These are phyloP conservation scores for Erebia ligea DNA, from an alignment of 2,888 invertebrate species.

Conservation along the genomic window DNA sequence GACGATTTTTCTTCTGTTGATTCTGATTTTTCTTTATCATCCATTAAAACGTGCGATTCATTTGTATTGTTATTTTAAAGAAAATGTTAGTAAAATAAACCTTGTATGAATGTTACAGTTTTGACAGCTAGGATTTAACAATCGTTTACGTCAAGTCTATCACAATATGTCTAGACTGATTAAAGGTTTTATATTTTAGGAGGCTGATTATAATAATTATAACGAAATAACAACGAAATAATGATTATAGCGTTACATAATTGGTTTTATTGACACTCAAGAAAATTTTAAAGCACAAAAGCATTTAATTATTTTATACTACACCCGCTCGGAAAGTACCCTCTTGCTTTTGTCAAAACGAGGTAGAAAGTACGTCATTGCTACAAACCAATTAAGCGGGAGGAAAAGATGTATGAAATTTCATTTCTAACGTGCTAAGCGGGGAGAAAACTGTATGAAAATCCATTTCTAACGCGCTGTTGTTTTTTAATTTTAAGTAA, in stretches of 20 bases:
- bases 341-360: too few relatives aligned
- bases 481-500: too few relatives aligned
- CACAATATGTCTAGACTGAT: background rate
- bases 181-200: background rate
- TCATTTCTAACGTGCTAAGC: too few relatives aligned
- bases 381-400: too few relatives aligned
- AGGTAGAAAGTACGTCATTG: too few relatives aligned
- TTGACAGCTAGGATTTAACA: slow-evolving; percentile 44
- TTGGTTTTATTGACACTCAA: background rate
- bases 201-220: too few relatives aligned
- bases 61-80: slow-evolving; percentile 56
- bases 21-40: slow-evolving; percentile 56
- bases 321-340: too few relatives aligned
- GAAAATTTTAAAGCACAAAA: slow-evolving; percentile 23
- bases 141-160: slow-evolving; percentile 7
- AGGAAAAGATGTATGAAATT: too few relatives aligned
- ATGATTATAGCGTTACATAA: background rate
- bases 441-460: too few relatives aligned
- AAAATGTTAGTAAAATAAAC: slow-evolving; percentile 46
- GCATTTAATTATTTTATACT: slow-evolving; percentile 33
- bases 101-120: slow-evolving; percentile 42
- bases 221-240: too few relatives aligned
- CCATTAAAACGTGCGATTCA: slow-evolving; percentile 67
- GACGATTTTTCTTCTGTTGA: slow-evolving; percentile 46
- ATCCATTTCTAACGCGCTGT: too few relatives aligned